Base-by-base conservation (phyloP, 2,888 invertebrate species). In the Stenurella melanura region DNA sequence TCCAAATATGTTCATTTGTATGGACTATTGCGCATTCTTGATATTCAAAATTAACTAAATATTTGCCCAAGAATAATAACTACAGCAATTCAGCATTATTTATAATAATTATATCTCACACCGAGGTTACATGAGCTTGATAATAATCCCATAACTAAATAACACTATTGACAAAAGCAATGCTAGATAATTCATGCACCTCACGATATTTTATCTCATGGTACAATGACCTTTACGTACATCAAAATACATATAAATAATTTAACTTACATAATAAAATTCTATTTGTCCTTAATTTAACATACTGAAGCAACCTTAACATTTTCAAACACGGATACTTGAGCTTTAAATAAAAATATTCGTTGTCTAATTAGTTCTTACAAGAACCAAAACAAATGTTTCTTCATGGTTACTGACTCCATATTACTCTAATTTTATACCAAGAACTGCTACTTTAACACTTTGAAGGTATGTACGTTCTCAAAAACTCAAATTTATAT, bases 221-320 rank as follows among this genome's bases (percentile, higher is more conserved):
- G 50, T n/a, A 50, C 50, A 50, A 50, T 6, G 50, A 50, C 50
- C 50, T 50, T 50, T 50, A 50, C 50, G n/a, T 50, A 50, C 1
- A 50, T 50, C 6, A 9, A 15, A 50, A 50, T n/a, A 50, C n/a
- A 42, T 4, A 15, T 42, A 6, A 50, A 50, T 50, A 50, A 50
- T 50, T 50, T n/a, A 50, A 50, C 50, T 50, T 50, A n/a, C 50
- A 42, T 50, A 50, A n/a, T 17, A 50, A 50, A 50, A 50, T n/a
- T 50, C n/a, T 15, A 50, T n/a, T n/a, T 50, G 50, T 50, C 50
- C 50, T 50, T 50, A 50, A n/a, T 50, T 50, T 50, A 50, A 50
- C 15, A 50, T 50, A 50, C 50, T 7, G 50, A 50, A 50, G 50
- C n/a, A 50, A 50, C 50, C 50, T 50, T 50, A 50, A 50, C n/a